A percentile compares a stretch with the other conserved stretches of the same genome.
Evolutionary conservation across 2,888 invertebrate genomes (phyloP).

Genomic region (Rhimphoctona megacephalus): DNA sequence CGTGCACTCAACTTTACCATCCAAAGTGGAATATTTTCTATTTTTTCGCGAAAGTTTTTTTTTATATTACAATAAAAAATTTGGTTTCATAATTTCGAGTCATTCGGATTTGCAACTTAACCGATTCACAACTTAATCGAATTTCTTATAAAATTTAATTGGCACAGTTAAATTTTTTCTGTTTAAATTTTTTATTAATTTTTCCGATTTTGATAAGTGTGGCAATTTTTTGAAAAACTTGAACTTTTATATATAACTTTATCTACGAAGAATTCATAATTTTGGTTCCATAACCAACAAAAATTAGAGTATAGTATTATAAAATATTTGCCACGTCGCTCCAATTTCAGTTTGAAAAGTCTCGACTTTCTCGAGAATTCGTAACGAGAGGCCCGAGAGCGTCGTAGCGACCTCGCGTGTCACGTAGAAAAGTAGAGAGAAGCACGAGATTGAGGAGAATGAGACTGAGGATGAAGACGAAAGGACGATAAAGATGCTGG

Average conservation of each 20-base stretch:
- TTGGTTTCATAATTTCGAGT: background rate
- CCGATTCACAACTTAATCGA: background rate
- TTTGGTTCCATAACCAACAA: background rate
- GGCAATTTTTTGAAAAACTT: background rate
- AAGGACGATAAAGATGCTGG: background rate
- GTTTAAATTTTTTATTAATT: background rate
- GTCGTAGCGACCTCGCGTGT: conserved; percentile 36
- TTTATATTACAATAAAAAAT: background rate
- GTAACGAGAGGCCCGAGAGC: conserved; percentile 58
- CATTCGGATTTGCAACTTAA: no score
- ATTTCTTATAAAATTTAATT: background rate
- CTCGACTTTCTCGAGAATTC: conserved; percentile 60
- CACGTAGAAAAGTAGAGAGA: conserved; percentile 26
- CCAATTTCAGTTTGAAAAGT: conserved; percentile 62
- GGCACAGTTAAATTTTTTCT: background rate
- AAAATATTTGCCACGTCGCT: conserved; percentile 35
- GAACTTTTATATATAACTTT: background rate
- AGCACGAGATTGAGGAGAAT: conserved; percentile 26
- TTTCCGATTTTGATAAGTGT: background rate
- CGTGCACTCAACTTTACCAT: conserved; percentile 5
- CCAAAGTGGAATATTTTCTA: background rate
- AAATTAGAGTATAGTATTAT: background rate
- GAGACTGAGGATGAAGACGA: conserved; percentile 12
- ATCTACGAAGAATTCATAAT: background rate
- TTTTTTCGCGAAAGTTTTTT: background rate